These are phyloP conservation scores for Holothuria glaberrima DNA, from an alignment of 35 echinoderm and acorn worm species.

Conservation along the genomic window DNA sequence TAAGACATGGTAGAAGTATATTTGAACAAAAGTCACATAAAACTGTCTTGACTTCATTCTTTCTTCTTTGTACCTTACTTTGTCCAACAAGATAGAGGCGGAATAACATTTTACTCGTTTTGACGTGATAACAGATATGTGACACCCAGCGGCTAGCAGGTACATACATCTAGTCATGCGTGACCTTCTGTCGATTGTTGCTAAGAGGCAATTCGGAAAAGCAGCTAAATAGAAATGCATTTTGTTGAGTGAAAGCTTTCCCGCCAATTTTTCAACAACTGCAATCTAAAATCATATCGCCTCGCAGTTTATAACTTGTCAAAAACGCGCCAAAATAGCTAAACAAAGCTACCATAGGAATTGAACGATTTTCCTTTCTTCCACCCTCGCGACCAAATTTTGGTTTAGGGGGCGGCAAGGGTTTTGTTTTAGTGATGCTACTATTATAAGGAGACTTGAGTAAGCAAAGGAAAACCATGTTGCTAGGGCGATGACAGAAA, in stretches of 20 bases:
- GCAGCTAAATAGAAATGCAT: constrained; percentile 32
- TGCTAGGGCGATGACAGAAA: constrained; percentile 27
- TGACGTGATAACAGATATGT: no score
- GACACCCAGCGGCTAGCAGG: neutral
- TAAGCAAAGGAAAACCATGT: constrained; percentile 34
- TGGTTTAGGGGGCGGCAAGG: neutral
- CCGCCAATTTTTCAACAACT: constrained; percentile 21
- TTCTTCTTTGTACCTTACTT: no score
- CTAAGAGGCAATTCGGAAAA: neutral
- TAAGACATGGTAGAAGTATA: no score
- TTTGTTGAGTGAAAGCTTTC: constrained; percentile 53
- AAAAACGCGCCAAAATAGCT: constrained; percentile 46
- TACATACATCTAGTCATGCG: constrained; percentile 25
- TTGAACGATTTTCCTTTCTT: no score
- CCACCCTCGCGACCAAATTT: neutral
- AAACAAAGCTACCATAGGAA: constrained; percentile 30
- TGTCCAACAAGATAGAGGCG: no score
- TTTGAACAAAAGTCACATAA: no score
- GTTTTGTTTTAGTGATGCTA: constrained; percentile 42
- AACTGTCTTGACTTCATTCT: no score
- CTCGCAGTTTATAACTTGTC: constrained; percentile 47
- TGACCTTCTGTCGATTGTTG: constrained; percentile 35
- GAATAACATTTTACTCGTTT: no score
- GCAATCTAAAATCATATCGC: constrained; percentile 45
- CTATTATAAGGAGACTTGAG: constrained; percentile 15